phyloP scores from a whole-genome alignment of 1,140 invertebrate species.

The Melipona quadrifasciata region DNA sequence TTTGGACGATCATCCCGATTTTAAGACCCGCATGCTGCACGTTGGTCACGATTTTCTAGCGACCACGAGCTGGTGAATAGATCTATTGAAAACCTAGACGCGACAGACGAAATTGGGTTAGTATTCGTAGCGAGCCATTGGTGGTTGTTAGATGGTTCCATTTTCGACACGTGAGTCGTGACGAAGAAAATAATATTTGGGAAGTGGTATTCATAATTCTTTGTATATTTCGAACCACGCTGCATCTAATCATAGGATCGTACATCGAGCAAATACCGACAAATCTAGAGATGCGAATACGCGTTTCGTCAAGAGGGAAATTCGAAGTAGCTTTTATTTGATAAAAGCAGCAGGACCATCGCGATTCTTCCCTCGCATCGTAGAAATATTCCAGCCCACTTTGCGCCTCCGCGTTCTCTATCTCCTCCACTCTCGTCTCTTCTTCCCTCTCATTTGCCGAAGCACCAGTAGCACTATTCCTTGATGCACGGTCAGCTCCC shows the following conservation, averaged over 20 bases:
- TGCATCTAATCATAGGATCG: neutral
- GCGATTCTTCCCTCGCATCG: conserved; percentile 32
- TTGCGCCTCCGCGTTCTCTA: conserved; percentile 5
- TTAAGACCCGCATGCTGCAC: conserved; percentile 15
- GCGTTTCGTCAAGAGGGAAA: neutral
- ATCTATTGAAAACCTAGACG: conserved; percentile 29
- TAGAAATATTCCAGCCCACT: conserved; percentile 43
- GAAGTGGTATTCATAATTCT: neutral
- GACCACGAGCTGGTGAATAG: neutral
- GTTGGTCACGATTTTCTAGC: conserved; percentile 53
- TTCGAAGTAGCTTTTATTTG: conserved; percentile 1
- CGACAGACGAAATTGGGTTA: conserved; percentile 22
- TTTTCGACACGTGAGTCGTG: conserved; percentile 12
- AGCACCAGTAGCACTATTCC: conserved; percentile 32
- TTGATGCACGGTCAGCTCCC: conserved; percentile 42
- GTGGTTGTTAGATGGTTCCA: neutral
- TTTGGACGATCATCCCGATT: neutral
- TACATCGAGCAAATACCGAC: neutral
- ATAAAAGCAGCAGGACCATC: conserved; percentile 33
- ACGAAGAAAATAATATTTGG: conserved; percentile 20
- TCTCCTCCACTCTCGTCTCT: neutral
- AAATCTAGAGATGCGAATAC: neutral
- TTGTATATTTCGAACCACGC: neutral
- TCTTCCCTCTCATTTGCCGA: neutral
- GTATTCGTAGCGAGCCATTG: conserved; percentile 20